Base-by-base conservation (phyloP, 2,797 vertebrate species). In the Euthynnus affinis region DNA sequence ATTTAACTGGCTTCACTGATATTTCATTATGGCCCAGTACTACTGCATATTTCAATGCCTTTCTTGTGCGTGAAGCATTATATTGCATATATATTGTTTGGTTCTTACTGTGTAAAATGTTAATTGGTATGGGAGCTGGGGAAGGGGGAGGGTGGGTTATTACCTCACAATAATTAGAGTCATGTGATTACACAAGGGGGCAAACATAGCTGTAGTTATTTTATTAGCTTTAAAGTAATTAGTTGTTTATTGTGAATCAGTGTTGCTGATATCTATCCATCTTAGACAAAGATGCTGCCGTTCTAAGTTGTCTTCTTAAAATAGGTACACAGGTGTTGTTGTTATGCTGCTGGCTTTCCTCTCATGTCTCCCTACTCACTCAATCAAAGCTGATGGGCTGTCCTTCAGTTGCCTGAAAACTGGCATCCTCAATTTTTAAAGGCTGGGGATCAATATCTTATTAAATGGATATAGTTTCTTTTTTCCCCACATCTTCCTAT, bases 401-500 rank as follows among this genome's bases (percentile, higher is more conserved):
- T 90, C 90, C 80, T 87, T 91, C 83, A 91, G 70, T 79, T 71
- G 71, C 64, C 78, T 74, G 81, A 88, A 92, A 88, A 88, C 71
- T 82, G 84, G 75, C 83, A 88, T 86, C 84, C 71, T 74, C 83
- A 62, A 69, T 82, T 90, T 89, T 90, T 86, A 85, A 90, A 88
- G 74, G 80, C 83, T 67, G 40, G 12, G 60, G 84, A 93, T 94
- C 93, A 89, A 94, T 93, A 93, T 74, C 82, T 84, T 92, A 93
- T 91, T 92, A 92, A 91, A 92, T 76, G 61, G 73, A 91, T 87
- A 73, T 59, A 76, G 23, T 81, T 87, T 81, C 56, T 62, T 69
- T 72, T 59, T 61, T 62, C 17, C 42, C 25, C 7, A 32, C n/a
- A 12, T 56, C 69, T 73, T 86, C 66, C 77, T 76, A 40, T 84